Base-by-base conservation (phyloP, 2,797 vertebrate species). In the Heteromormyrus szaboi region DNA sequence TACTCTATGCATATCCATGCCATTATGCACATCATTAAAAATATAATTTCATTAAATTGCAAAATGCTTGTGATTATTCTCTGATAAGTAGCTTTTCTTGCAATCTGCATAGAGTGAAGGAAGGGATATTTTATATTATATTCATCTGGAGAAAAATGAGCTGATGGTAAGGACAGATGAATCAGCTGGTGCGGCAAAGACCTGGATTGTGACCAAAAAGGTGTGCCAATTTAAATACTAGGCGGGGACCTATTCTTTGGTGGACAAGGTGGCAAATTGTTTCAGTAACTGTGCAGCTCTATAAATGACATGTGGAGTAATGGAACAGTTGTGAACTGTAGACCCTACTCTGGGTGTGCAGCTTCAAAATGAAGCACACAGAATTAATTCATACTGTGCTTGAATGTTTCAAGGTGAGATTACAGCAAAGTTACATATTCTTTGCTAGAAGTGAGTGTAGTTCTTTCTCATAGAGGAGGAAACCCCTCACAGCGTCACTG, bases 171-270 rank as follows among this genome's bases (percentile, higher is more conserved):
- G 22, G n/a, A 51, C 19, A 51, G 9, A 51, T 25, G 46, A 48
- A 46, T 14, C 46, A 84, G 44, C 81, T 51, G 22, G 81, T 84
- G 81, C n/a, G 51, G 81, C 44, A 50, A 48, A 50, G 46, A 46
- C 81, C 22, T 84, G 81, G 81, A 84, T 79, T 79, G 14, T 79
- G 81, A 51, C 48, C 81, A 48, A 48, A 84, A 84, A 12, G 81
- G 46, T 79, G 37, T 46, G 37, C 14, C 41, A n/a, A 79, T 79
- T 46, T 41, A n/a, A 79, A 79, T 79, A 46, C 37, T 17, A 79
- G 72, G 72, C 8, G 19, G 72, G 41, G 72, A 79, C 44, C 37
- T 79, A 84, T 46, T 84, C 46, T 84, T 84, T 50, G 37, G 37
- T 84, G 81, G 81, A 84, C 81, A 51, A 84, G 46, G 81, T 51